These are phyloP conservation scores for Caracal caracal DNA, from an alignment of 2,113 vertebrate species.

Conservation along the genomic window DNA sequence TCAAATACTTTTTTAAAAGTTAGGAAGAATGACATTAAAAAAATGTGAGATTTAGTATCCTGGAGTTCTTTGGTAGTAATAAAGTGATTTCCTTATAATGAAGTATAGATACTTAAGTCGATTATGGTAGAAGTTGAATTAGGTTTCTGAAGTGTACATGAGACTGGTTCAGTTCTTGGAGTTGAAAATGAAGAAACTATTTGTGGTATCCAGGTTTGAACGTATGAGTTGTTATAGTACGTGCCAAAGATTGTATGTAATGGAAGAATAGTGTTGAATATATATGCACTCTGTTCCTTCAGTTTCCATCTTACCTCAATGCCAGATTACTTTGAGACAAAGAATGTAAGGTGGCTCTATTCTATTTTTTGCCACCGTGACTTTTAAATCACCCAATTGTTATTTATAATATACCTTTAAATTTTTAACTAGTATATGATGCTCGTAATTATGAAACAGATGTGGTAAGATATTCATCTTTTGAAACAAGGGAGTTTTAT, in stretches of 20 bases:
- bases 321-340: neutral
- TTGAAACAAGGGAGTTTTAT: neutral
- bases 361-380: neutral
- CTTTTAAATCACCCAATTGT: neutral
- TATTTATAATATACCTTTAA: neutral
- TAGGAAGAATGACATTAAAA: neutral
- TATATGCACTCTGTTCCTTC: neutral
- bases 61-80: neutral
- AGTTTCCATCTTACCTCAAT: neutral
- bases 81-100: neutral
- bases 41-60: neutral
- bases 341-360: neutral
- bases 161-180: neutral
- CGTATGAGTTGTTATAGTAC: neutral
- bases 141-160: neutral
- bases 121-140: neutral
- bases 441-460: neutral
- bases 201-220: neutral
- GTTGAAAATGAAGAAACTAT: neutral
- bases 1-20: neutral
- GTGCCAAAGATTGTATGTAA: neutral
- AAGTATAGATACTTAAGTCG: neutral
- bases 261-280: neutral
- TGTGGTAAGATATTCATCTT: neutral
- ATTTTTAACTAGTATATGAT: neutral